Evolutionary conservation across 2,113 vertebrate species (phyloP).

Genomic region (Antechinus stuartii): DNA sequence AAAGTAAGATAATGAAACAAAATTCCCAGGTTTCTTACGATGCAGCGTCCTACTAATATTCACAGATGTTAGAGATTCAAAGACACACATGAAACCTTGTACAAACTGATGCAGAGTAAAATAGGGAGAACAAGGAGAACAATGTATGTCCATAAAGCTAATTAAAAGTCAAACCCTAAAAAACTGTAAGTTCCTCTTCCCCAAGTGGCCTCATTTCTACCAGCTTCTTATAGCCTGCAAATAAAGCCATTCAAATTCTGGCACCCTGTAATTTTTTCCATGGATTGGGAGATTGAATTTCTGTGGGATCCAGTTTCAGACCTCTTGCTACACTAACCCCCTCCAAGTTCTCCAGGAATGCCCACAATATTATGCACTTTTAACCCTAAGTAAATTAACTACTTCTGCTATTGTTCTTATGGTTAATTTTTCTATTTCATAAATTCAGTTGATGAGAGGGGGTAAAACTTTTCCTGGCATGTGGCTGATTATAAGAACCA

Average conservation of each 20-base stretch:
- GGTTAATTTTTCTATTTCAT: background rate
- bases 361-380: background rate
- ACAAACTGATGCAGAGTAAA: background rate
- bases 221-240: background rate
- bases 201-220: background rate
- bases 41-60: background rate
- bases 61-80: background rate
- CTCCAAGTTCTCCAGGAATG: background rate
- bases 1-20: constrained; percentile 4
- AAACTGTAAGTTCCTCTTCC: background rate
- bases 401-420: background rate
- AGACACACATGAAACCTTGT: background rate
- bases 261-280: background rate
- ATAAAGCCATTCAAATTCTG: background rate
- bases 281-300: background rate
- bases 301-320: background rate
- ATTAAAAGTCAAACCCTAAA: background rate
- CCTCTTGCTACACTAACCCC: background rate
- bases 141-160: background rate
- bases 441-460: background rate
- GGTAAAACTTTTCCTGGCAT: background rate
- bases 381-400: background rate
- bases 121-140: background rate
- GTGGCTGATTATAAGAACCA: background rate
- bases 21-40: background rate